Conservation (phyloP, 92 coral and sea anemone genomes). For the Phymanthus crucifer region DNA sequence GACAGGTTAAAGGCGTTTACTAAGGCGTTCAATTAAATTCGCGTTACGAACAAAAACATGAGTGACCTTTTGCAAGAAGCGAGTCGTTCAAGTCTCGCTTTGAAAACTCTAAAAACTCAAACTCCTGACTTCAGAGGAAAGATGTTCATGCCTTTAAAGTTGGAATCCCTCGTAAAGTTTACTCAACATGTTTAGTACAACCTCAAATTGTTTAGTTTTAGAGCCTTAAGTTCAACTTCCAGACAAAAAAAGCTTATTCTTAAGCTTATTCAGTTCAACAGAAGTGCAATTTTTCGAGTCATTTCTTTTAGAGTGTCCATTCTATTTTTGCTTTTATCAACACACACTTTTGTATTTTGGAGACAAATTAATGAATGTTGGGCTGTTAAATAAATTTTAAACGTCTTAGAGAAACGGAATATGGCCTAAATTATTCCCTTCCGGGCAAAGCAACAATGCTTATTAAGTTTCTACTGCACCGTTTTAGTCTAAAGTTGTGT, state of each 20-base stretch:
- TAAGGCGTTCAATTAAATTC: neutral
- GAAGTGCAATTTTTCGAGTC: too few relatives aligned
- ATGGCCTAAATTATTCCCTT: constrained; percentile 9
- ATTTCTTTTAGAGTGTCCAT: neutral
- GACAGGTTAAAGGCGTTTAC: neutral
- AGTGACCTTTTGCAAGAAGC: constrained; percentile 4
- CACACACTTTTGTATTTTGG: constrained; percentile 20
- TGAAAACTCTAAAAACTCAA: neutral
- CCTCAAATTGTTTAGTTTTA: too few relatives aligned
- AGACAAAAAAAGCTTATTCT: neutral
- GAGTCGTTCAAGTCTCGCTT: neutral
- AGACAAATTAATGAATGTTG: constrained; percentile 2
- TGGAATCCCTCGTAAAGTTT: neutral
- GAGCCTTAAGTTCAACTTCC: too few relatives aligned
- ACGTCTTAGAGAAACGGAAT: constrained; percentile 7
- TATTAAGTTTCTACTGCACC: neutral
- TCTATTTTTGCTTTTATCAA: constrained; percentile 13
- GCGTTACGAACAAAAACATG: neutral
- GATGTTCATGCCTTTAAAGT: neutral
- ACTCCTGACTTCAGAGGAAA: neutral
- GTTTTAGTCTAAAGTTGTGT: too few relatives aligned
- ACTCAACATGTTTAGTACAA: neutral
- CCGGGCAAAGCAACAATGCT: constrained; percentile 11
- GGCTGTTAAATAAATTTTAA: constrained; percentile 22
- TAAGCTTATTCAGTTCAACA: neutral